Conservation (phyloP, 2,113 vertebrate species). For the Lampris incognitus region DNA sequence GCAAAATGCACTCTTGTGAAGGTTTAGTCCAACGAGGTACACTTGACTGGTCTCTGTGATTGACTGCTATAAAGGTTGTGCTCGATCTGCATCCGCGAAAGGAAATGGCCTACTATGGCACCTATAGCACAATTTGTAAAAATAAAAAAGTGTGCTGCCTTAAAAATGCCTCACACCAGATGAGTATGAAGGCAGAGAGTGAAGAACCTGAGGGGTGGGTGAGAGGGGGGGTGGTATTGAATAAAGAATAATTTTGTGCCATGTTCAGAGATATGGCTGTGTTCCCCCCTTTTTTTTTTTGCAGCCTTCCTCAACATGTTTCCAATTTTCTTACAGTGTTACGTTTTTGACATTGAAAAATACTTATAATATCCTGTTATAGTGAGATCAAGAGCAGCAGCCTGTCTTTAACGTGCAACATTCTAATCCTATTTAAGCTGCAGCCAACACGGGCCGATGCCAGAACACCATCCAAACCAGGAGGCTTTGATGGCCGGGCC, state of each 20-base stretch:
- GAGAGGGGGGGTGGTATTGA: not conserved
- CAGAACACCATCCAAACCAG: constrained; percentile 81
- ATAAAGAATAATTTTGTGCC: not conserved
- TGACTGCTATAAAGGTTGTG: not conserved
- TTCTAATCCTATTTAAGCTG: constrained; percentile 79
- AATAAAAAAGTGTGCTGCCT: not conserved
- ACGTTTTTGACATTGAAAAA: constrained; percentile 66
- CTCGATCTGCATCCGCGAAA: constrained; percentile 20
- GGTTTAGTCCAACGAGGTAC: constrained; percentile 35
- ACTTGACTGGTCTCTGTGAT: constrained; percentile 36
- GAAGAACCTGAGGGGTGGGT: not conserved
- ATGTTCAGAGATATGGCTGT: not conserved
- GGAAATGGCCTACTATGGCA: not conserved
- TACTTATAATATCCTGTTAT: constrained; percentile 69
- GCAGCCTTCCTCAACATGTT: constrained; percentile 27
- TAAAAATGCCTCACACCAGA: not conserved
- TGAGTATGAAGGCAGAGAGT: not conserved
- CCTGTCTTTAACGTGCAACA: constrained; percentile 69
- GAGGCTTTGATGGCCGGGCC: constrained; percentile 80
- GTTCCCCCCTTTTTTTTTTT: constrained; percentile 1
- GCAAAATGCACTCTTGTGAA: constrained; percentile 28
- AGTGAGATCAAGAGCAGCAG: constrained; percentile 70
- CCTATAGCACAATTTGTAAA: not conserved
- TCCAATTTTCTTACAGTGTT: constrained; percentile 30
- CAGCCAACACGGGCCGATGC: constrained; percentile 76